A percentile compares a stretch with the other conserved stretches of the same genome.
These are phyloP conservation scores for Phytoseiulus persimilis DNA, from an alignment of 2,888 invertebrate genomes.

Conservation along the genomic window DNA sequence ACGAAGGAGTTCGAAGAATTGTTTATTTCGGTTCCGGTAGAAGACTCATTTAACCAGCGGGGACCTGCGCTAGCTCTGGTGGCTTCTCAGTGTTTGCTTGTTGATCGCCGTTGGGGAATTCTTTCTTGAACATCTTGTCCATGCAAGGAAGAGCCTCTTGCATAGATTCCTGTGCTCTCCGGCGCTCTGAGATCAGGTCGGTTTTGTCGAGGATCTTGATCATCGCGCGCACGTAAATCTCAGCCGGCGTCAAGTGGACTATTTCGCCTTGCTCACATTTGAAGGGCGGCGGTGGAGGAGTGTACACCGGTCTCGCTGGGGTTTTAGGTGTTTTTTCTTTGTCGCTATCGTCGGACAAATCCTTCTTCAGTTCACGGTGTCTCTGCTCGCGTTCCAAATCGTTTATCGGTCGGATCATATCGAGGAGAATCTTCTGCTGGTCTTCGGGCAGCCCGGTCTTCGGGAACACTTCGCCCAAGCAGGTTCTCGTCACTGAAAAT, in stretches of 20 bases:
- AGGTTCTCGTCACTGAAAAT: background rate
- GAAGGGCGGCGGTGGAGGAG: background rate
- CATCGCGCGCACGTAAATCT: background rate
- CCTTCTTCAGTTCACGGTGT: background rate
- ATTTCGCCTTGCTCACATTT: background rate
- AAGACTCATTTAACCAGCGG: background rate
- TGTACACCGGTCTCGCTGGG: background rate
- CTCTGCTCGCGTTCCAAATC: background rate
- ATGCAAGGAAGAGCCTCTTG: background rate
- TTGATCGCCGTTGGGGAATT: background rate
- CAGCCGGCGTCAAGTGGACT: background rate
- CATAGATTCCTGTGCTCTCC: background rate
- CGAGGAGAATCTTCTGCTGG: background rate
- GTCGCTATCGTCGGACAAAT: background rate
- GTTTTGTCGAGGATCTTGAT: background rate
- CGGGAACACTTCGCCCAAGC: background rate
- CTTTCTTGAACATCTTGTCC: conserved; percentile 16
- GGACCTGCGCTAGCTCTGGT: background rate
- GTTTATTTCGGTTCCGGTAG: no score
- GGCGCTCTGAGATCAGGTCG: background rate
- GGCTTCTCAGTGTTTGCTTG: background rate
- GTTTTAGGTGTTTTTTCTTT: background rate
- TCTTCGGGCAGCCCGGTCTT: background rate
- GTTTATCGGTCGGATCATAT: conserved; percentile 18
- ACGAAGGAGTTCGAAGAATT: no score